A percentile compares a stretch with the other conserved stretches of the same genome.
Evolutionary conservation across 2,113 vertebrate genomes (phyloP).

Genomic region (Cnemophilus loriae): DNA sequence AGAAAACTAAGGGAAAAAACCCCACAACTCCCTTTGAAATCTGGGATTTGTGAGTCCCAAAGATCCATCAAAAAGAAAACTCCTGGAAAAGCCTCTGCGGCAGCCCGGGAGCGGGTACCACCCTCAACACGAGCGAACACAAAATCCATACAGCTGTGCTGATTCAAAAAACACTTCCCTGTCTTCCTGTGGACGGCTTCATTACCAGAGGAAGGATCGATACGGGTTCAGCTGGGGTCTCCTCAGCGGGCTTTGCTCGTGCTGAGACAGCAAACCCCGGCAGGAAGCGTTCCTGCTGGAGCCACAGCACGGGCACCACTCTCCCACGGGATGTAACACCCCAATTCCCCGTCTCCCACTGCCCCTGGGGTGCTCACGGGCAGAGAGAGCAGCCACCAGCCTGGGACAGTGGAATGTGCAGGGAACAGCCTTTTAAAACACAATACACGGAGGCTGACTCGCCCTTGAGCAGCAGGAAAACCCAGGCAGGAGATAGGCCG

Average conservation of each 20-base stretch:
- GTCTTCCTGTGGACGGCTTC: not conserved
- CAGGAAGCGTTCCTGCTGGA: accelerated
- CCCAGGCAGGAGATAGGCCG: not conserved
- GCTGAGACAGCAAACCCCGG: not conserved
- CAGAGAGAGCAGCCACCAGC: not conserved
- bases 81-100: not conserved
- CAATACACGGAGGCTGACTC: not conserved
- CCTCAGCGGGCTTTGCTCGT: not conserved
- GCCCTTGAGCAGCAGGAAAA: not conserved
- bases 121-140: accelerated
- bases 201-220: not conserved
- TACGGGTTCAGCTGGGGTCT: not conserved
- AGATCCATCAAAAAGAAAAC: not conserved
- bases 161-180: not conserved
- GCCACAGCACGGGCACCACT: accelerated
- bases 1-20: not conserved
- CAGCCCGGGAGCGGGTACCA: not conserved
- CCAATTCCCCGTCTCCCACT: not conserved
- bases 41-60: not conserved
- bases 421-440: not conserved
- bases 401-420: accelerated
- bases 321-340: accelerated
- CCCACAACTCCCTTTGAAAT: not conserved
- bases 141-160: not conserved
- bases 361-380: not conserved